phyloP scores from a whole-genome alignment of 2,888 invertebrate genomes.

The Mylabris sibirica region DNA sequence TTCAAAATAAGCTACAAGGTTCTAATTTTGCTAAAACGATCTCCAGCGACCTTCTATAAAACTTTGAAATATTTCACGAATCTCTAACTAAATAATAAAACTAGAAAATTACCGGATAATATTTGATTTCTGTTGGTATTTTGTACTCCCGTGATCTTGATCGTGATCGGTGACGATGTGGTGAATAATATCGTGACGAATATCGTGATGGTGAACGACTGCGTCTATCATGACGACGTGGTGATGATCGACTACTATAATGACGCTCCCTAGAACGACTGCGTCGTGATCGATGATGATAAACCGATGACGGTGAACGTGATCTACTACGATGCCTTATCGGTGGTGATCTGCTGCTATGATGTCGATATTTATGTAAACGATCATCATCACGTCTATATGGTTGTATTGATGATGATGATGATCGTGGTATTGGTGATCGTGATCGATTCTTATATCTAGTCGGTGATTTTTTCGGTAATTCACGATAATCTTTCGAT shows the following conservation, averaged over 20 bases:
- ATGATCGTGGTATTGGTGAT: not conserved
- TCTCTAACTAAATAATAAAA: too few relatives aligned
- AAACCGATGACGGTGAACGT: conserved; percentile 6
- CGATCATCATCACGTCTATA: not conserved
- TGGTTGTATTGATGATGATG: not conserved
- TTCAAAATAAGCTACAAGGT: too few relatives aligned
- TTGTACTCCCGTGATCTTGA: not conserved
- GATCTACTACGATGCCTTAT: conserved; percentile 8
- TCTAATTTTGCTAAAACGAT: too few relatives aligned
- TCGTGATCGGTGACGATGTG: not conserved
- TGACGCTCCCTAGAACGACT: conserved; percentile 17
- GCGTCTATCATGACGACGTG: not conserved
- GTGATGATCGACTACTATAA: not conserved
- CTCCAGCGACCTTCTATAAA: too few relatives aligned
- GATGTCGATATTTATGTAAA: not conserved
- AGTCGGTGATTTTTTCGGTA: conserved; percentile 3
- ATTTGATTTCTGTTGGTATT: conserved; percentile 1
- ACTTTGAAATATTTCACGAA: too few relatives aligned
- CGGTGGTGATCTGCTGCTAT: conserved; percentile 10
- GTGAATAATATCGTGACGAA: not conserved
- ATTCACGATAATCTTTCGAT: conserved; percentile 1
- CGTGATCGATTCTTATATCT: not conserved
- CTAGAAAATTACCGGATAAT: conserved; percentile 13
- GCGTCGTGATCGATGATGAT: conserved; percentile 7
- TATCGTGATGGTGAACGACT: conserved; percentile 17